Evolutionary conservation across 2,113 vertebrate species (phyloP).

Genomic region (Nothocercus julius): DNA sequence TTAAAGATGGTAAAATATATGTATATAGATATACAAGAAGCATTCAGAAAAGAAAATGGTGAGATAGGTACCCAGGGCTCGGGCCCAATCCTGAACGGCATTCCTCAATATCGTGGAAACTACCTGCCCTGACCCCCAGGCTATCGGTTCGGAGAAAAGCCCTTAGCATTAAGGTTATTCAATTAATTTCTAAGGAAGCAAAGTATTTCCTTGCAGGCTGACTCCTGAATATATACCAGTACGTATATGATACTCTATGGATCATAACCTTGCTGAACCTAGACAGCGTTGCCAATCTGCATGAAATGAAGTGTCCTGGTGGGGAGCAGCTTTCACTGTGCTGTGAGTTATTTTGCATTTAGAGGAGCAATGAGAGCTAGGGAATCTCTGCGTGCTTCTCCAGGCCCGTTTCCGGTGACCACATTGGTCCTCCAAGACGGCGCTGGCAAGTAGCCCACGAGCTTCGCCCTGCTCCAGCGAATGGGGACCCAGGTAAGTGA

Average conservation of each 20-base stretch:
- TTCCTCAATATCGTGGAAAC: neutral
- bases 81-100: neutral
- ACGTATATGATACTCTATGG: neutral
- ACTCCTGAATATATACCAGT: neutral
- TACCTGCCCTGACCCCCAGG: neutral
- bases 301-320: neutral
- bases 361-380: neutral
- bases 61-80: neutral
- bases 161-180: neutral
- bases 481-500: neutral
- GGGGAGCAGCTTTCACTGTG: neutral
- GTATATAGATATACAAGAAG: neutral
- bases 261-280: neutral
- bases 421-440: neutral
- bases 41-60: conserved; percentile 21
- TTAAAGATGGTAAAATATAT: conserved; percentile 20
- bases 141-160: neutral
- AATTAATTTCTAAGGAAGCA: neutral
- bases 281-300: neutral
- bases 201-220: accelerated
- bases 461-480: neutral
- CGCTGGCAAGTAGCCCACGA: neutral
- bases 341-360: neutral
- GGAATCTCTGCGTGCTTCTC: neutral
- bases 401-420: neutral